Evolutionary conservation across 92 coral and sea anemone species (phyloP), one percentile per base, ranked within the genome.

Genomic region (Galaxea fascicularis): DNA sequence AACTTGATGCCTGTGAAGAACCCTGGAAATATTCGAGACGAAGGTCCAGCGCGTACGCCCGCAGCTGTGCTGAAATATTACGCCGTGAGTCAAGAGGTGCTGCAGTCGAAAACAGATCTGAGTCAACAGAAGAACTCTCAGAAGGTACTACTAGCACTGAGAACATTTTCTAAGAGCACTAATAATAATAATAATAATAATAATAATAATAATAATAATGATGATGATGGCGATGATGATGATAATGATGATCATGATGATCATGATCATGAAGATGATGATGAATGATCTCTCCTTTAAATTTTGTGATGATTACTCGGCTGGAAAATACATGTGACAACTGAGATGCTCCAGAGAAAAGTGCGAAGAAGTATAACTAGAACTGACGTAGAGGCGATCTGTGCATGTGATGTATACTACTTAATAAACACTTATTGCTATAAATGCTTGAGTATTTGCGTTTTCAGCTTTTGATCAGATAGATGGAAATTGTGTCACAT

Each of bases 1-100:
- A 35, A 2, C 2, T 63, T 13, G 29, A 78, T 78, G 72, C 82
- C 18, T 47, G 20, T 31, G 84, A 46, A 28, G 4, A 15, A 28
- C 53, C 84, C 10, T 79, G 84, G 84, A 20, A 58, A 28, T 65
- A 47, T 29, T 65, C 84, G 21, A 24, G 39, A 26, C 39, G 74
- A 52, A 79, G 29, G 22, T 77, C 39, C 13, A 77, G 82, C 65
- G 71, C 71, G 41, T 44, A 35, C 51, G 45, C 53, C 12, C 10
- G 16, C 49, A 53, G 53, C 10, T 54, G 64, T 20, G 79, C 60
- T 8, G 47, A 54, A 39, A 16, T 74, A 2, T 9, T 74, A 18
- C 79, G 10, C 78, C 78, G 8, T 27, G 25, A 21, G 15, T 41
- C 54, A 69, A 71, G 31, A 47, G n/a, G 24, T 46, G 21, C 1